Evolutionary conservation across 2,888 invertebrate genomes (phyloP), one percentile per base, ranked within the genome.

Genomic region (Euphydryas editha): DNA sequence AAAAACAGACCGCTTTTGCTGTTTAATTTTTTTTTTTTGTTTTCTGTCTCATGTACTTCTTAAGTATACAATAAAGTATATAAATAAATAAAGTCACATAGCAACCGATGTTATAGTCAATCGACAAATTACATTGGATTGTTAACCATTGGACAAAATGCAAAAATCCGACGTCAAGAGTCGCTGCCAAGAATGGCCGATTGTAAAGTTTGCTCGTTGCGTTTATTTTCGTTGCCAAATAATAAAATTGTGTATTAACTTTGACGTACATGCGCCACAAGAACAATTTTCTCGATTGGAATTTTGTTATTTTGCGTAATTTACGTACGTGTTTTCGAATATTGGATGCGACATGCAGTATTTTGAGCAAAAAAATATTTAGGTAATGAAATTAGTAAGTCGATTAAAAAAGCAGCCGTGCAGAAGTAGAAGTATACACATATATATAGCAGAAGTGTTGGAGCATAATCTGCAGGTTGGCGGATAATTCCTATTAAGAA

Each of bases 101-200:
- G 62, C 56, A 47, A 56, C 62, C n/a, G 13, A 24, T 46, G 17
- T 46, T 30, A 24, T 24, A 57, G 57, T 42, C 20, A 18, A 39
- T 51, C 56, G 18, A 18, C 42, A 39, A 42, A 51, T 42, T 51
- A 18, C 47, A 47, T 55, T 37, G 39, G 51, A 51, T 59, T 46
- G 13, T 60, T 44, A 55, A n/a, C 21, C 37, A 54, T 73, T 73
- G 73, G 73, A 68, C 68, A 62, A 63, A 60, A 66, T 57, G 68
- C 73, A 73, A 73, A 72, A 73, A 71, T 67, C 62, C 37, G 59
- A 17, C 56, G 62, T 70, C 49, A 62, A 37, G 46, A 18, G 7
- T 42, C 55, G 75, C 69, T 87, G 87, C 87, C 87, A 88, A 87
- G 86, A 87, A 88, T 85, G 80, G 73, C 61, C 77, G 75, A 81